Conservation (phyloP, 2,888 invertebrate species). For the Synanthedon tipuliformis region DNA sequence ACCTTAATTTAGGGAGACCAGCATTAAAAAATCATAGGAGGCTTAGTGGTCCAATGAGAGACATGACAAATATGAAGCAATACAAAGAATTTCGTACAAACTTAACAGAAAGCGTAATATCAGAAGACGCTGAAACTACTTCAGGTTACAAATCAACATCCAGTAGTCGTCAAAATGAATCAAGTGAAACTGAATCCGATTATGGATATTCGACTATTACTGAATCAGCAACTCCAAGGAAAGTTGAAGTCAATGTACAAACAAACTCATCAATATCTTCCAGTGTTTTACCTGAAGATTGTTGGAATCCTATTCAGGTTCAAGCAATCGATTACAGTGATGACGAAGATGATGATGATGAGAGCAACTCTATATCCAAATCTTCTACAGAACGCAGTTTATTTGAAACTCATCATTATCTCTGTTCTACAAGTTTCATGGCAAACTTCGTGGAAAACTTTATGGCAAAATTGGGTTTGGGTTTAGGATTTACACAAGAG, state of each 20-base stretch:
- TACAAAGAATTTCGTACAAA: slow-evolving; percentile 11
- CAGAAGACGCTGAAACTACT: slow-evolving; percentile 60
- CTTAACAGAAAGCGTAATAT: slow-evolving; percentile 23
- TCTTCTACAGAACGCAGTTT: slow-evolving; percentile 37
- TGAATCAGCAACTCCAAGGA: slow-evolving; percentile 70
- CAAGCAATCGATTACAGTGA: slow-evolving; percentile 45
- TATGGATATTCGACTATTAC: slow-evolving; percentile 74
- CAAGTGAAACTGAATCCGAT: slow-evolving; percentile 70
- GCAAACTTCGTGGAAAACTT: slow-evolving; percentile 76
- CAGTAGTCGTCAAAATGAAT: slow-evolving; percentile 51
- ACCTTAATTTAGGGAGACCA: background rate
- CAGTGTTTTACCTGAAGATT: slow-evolving; percentile 63
- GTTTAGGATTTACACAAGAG: slow-evolving; percentile 68
- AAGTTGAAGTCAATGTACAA: slow-evolving; percentile 51
- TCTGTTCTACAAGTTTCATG: slow-evolving; percentile 78
- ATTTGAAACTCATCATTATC: slow-evolving; percentile 60
- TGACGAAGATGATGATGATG: slow-evolving; percentile 45
- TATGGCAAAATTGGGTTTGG: slow-evolving; percentile 67
- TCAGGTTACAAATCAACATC: slow-evolving; percentile 69
- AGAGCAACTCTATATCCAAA: slow-evolving; percentile 30
- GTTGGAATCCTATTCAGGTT: slow-evolving; percentile 57
- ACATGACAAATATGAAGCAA: slow-evolving; percentile 1
- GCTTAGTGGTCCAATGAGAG: slow-evolving; percentile 29
- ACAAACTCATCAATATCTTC: slow-evolving; percentile 44
- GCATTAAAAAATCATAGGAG: slow-evolving; percentile 16